Base-by-base conservation (phyloP, 1,140 invertebrate species). In the Paraescarpia echinospica region DNA sequence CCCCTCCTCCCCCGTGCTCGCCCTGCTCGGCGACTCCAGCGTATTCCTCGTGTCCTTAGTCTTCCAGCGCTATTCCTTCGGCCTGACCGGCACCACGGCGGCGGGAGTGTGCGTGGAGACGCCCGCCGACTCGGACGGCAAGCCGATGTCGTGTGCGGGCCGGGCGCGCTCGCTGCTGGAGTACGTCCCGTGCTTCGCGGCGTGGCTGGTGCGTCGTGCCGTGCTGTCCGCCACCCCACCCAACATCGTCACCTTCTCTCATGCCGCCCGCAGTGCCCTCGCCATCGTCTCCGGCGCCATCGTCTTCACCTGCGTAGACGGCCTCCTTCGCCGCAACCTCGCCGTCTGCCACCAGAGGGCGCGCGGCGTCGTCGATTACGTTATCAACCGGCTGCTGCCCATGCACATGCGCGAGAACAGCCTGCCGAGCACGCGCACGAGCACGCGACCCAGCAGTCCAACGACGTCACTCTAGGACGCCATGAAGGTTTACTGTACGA, bases 361-460 rank as follows among this genome's bases (percentile, higher is more conserved):
- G 59, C 59, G 59, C 59, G 59, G 59, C 59, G 59, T 77, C 59
- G 59, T 77, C 59, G 59, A 77, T 18, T 77, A 77, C 59, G 59
- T 77, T 18, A 77, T 77, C 59, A 77, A 77, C 59, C 59, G 59
- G 59, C 59, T 77, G 59, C 59, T 77, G 59, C 59, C 59, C 12
- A 77, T 77, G 59, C 59, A 77, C 59, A 77, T 77, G 59, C 59
- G 59, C 59, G 59, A 77, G 59, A 77, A 77, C 59, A 77, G 59
- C 59, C 27, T 77, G 59, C 59, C 59, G 59, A 77, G 59, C 59
- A 77, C 59, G 59, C 59, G 59, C 59, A 77, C 59, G 18, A 77
- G 59, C 59, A 77, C 59, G 59, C 59, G 59, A 2, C 59, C 59
- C 0, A 77, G 59, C 59, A 77, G 59, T 77, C 59, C 59, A 18